These are phyloP conservation scores for Apamea monoglypha DNA, from an alignment of 2,888 invertebrate species.

Conservation along the genomic window DNA sequence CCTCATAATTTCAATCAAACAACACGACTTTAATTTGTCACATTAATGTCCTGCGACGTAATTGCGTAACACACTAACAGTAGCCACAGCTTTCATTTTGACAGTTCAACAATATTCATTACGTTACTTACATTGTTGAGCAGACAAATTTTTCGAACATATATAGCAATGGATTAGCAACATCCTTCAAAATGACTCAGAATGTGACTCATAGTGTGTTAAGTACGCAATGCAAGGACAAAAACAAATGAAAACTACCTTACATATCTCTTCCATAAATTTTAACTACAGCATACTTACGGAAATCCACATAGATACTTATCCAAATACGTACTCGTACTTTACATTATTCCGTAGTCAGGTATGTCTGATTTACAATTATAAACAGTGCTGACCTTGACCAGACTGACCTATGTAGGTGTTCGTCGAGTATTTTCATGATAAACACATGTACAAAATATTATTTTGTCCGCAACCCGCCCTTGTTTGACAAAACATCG, in stretches of 20 bases:
- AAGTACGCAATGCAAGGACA: neutral
- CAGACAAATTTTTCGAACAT: too few relatives aligned
- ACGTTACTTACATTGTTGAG: too few relatives aligned
- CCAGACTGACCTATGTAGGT: too few relatives aligned
- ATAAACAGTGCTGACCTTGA: constrained; percentile 8
- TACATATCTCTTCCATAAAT: neutral
- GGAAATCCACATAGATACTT: neutral
- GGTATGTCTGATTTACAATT: constrained; percentile 16
- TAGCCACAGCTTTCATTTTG: too few relatives aligned
- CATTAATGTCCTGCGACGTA: neutral
- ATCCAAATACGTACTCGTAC: neutral
- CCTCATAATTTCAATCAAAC: neutral
- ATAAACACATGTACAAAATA: too few relatives aligned
- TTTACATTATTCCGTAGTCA: neutral
- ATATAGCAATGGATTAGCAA: too few relatives aligned
- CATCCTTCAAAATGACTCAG: too few relatives aligned
- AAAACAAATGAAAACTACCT: neutral
- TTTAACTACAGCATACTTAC: neutral
- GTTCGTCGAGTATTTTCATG: neutral
- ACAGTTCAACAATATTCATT: too few relatives aligned
- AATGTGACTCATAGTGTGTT: too few relatives aligned
- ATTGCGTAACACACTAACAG: too few relatives aligned
- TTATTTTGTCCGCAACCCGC: neutral
- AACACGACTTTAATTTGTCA: neutral
- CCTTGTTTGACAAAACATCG: neutral